phyloP scores from a whole-genome alignment of 2,797 vertebrate species.

The Ambastaia sidthimunki region DNA sequence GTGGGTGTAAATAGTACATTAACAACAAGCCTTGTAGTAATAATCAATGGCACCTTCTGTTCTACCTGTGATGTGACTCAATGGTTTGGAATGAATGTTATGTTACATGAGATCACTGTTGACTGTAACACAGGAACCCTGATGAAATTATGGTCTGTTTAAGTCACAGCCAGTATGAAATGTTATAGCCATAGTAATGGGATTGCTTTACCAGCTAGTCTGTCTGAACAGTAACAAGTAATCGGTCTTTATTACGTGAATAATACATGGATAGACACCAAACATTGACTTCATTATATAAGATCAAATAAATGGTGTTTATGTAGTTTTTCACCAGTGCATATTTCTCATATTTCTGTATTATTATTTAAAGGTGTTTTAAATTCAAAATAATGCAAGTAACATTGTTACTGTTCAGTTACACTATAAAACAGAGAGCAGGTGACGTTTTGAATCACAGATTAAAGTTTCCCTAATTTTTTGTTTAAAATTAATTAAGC shows the following conservation, averaged over 20 bases:
- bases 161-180: not conserved
- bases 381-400: no score
- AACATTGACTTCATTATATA: not conserved
- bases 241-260: not conserved
- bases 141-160: not conserved
- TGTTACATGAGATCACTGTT: not conserved
- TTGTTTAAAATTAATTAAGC: no score
- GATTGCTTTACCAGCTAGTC: conserved; percentile 16
- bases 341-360: no score
- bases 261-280: not conserved
- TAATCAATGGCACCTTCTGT: not conserved
- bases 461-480: no score
- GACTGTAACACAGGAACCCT: not conserved
- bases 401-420: no score
- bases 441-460: no score
- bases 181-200: not conserved
- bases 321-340: no score
- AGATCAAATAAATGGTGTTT: not conserved
- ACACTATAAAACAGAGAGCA: no score
- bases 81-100: no score
- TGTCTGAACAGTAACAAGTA: not conserved
- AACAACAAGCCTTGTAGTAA: not conserved
- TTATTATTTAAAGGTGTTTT: no score
- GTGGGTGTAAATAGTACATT: no score
- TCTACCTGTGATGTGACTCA: not conserved